These are phyloP conservation scores for Trachelus iudaicus DNA, from an alignment of 2,888 invertebrate genomes.

Conservation along the genomic window DNA sequence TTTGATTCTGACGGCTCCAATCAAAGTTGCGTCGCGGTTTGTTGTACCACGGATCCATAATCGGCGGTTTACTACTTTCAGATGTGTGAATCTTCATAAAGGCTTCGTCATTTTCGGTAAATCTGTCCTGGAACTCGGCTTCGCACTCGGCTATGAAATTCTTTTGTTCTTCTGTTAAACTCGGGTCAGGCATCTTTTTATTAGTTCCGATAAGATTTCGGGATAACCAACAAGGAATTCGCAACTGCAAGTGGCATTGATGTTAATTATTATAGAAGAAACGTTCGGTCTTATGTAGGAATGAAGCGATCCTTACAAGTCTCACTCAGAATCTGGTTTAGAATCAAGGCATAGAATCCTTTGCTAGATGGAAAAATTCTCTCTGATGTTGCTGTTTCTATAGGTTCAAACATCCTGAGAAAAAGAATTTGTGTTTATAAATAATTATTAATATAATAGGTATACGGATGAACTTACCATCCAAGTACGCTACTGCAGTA, in stretches of 20 bases:
- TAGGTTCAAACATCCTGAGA: conserved; percentile 69
- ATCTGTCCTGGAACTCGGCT: conserved; percentile 72
- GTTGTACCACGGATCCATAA: conserved; percentile 70
- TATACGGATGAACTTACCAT: conserved; percentile 55
- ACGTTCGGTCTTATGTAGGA: background rate
- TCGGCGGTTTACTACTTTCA: conserved; percentile 69
- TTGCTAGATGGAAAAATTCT: conserved; percentile 47
- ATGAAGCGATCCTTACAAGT: conserved; percentile 48
- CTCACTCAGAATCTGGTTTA: conserved; percentile 57
- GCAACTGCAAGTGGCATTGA: conserved; percentile 67
- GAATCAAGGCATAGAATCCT: conserved; percentile 60
- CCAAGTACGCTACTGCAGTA: conserved; percentile 73
- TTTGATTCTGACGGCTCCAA: conserved; percentile 43
- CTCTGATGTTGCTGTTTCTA: conserved; percentile 49
- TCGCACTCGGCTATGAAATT: conserved; percentile 74
- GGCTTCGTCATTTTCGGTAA: conserved; percentile 72
- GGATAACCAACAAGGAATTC: conserved; percentile 70
- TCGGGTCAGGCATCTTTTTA: conserved; percentile 29
- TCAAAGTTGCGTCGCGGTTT: conserved; percentile 32
- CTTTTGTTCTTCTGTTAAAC: conserved; percentile 70
- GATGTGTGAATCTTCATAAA: conserved; percentile 68
- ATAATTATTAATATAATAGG: background rate
- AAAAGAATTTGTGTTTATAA: conserved; percentile 9
- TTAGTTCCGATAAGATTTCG: conserved; percentile 65
- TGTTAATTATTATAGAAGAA: conserved; percentile 17